Evolutionary conservation across 2,888 invertebrate genomes (phyloP), one percentile per base, ranked within the genome.

Genomic region (Agriopis leucophaearia): DNA sequence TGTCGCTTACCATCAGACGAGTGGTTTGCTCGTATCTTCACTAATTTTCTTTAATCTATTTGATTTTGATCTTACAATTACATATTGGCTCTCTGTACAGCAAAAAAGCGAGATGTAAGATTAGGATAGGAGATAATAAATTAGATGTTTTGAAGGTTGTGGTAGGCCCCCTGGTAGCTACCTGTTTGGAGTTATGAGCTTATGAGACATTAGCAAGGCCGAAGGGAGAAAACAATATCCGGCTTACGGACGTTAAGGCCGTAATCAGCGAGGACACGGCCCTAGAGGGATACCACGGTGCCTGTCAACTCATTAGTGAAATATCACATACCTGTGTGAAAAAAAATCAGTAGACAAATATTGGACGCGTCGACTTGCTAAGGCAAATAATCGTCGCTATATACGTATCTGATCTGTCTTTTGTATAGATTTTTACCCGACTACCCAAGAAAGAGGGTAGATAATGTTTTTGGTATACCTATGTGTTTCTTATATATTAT

Each of bases 171-270:
- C 12, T 18, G 38, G 35, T 36, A 36, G 35, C 9, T 57, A 64
- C 64, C 63, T 59, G 52, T 56, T 61, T 56, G 40, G 47, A 60
- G 50, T 50, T 50, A 40, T 48, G 50, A 50, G 42, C 50, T 64
- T 64, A 64, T 51, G 60, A 60, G 59, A 60, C 50, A 50, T 60
- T 60, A 59, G 50, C 60, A 69, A 69, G 68, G 68, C 42, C 64
- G 56, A 45, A 59, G 27, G 60, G 64, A 68, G 68, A 69, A 69
- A 69, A 69, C 68, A 61, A 69, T 69, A 59, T 69, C 60, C 64
- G 68, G 44, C 12, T 40, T 59, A 50, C 13, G 59, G 59, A 50
- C 59, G 54, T 59, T 69, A 56, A 60, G 55, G 68, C 45, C 63
- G 52, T 48, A 16, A 61, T 6, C 66, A 16, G 0, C 36, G 51